phyloP scores from a whole-genome alignment of 2,113 vertebrate species.

The Benitochromis conjunctus region DNA sequence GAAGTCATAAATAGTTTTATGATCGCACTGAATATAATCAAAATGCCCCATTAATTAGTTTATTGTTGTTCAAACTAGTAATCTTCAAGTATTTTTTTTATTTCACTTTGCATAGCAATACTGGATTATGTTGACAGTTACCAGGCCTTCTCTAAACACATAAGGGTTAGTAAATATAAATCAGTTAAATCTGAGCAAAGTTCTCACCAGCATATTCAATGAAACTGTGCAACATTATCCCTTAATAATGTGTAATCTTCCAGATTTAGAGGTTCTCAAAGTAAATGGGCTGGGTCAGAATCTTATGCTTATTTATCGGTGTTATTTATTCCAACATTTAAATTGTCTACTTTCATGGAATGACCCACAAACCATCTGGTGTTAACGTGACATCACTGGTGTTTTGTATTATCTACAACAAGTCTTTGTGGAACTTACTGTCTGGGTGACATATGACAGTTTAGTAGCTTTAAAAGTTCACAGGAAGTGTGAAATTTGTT shows the following conservation, averaged over 20 bases:
- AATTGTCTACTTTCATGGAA: background rate
- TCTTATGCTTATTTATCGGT: rapidly evolving
- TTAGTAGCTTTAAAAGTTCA: background rate
- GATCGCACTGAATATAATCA: background rate
- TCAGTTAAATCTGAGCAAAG: background rate
- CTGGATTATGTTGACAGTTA: background rate
- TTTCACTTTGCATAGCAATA: rapidly evolving
- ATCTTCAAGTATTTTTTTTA: background rate
- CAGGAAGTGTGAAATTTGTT: conserved; percentile 18
- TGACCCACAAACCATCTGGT: background rate
- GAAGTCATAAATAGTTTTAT: background rate
- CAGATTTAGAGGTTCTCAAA: background rate
- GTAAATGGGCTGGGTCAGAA: background rate
- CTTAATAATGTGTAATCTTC: background rate
- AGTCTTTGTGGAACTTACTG: background rate
- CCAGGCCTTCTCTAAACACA: background rate
- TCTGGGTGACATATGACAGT: background rate
- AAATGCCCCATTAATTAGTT: background rate
- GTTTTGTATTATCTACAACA: background rate
- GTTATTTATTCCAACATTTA: background rate
- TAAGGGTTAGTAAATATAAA: background rate
- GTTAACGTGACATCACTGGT: background rate
- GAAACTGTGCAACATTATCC: background rate
- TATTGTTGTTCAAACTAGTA: background rate
- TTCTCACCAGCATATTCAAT: background rate